A percentile compares a stretch with the other conserved stretches of the same genome.
Conservation (phyloP, 2,797 vertebrate genomes). For the Remorina albescens region DNA sequence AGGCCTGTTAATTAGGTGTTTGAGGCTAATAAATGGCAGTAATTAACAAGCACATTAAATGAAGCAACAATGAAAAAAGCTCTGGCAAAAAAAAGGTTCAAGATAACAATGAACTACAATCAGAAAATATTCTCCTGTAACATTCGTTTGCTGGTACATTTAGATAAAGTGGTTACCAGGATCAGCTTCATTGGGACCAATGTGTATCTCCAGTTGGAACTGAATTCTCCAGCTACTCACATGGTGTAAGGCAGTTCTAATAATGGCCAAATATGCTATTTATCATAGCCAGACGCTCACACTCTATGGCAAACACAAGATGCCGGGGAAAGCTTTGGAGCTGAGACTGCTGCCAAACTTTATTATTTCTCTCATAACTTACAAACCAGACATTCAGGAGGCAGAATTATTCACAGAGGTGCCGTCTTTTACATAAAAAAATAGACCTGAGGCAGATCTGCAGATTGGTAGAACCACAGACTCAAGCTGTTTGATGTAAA, state of each 20-base stretch:
- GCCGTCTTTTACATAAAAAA: too few species aligned
- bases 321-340: too few species aligned
- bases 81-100: slow-evolving; percentile 14
- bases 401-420: too few species aligned
- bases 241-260: neutral
- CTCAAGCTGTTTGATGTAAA: too few species aligned
- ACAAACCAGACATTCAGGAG: too few species aligned
- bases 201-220: neutral
- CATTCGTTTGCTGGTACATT: slow-evolving; percentile 9
- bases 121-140: slow-evolving; percentile 44
- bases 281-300: too few species aligned
- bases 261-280: neutral
- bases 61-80: slow-evolving; percentile 42
- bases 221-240: neutral
- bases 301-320: too few species aligned
- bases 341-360: too few species aligned
- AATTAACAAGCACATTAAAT: slow-evolving; percentile 74
- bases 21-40: slow-evolving; percentile 79
- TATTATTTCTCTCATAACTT: too few species aligned
- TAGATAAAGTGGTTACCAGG: slow-evolving; percentile 17
- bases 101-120: slow-evolving; percentile 34
- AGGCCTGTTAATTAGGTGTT: slow-evolving; percentile 79
- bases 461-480: too few species aligned
- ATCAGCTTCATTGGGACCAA: slow-evolving; percentile 2
- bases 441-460: too few species aligned